These are phyloP conservation scores for Andrena hattorfiana DNA, from an alignment of 2,888 invertebrate species.

Conservation along the genomic window DNA sequence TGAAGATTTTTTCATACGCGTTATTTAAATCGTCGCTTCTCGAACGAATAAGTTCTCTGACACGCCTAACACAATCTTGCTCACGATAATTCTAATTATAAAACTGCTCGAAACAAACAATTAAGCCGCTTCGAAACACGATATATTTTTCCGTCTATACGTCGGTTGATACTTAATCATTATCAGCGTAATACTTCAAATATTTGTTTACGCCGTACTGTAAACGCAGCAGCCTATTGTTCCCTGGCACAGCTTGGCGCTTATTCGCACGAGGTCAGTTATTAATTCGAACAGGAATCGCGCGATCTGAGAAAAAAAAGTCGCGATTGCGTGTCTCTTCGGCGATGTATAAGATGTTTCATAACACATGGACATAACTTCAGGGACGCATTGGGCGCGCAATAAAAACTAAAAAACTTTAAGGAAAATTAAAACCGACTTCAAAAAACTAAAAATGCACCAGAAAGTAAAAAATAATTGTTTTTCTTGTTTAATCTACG, in stretches of 20 bases:
- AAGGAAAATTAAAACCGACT: too few species aligned
- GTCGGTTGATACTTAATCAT: conserved; percentile 4
- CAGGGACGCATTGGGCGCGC: neutral
- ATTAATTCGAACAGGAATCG: conserved; percentile 12
- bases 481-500: too few species aligned
- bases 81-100: conserved; percentile 18
- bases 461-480: too few species aligned
- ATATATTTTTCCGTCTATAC: neutral
- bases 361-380: neutral
- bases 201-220: neutral
- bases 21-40: neutral
- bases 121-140: neutral
- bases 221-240: neutral
- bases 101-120: neutral
- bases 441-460: too few species aligned
- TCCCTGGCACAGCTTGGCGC: neutral
- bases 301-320: neutral
- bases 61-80: neutral
- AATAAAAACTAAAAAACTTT: too few species aligned
- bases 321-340: neutral
- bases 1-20: too few species aligned
- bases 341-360: too few species aligned
- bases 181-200: conserved; percentile 22
- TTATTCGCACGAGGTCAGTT: neutral
- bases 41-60: neutral